Conservation (phyloP, 2,797 vertebrate genomes). For the Notamacropus eugenii region DNA sequence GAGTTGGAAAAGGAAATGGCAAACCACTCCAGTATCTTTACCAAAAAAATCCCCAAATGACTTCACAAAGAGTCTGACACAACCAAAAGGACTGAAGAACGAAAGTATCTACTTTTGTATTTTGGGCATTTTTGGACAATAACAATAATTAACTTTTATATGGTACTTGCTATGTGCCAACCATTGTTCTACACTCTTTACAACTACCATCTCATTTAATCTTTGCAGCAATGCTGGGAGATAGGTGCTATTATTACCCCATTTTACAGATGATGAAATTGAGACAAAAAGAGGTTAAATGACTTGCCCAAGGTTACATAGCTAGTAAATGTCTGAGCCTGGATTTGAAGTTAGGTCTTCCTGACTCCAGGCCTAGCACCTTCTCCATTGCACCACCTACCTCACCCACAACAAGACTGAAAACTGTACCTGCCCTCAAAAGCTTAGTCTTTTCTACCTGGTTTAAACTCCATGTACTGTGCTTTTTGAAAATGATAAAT, state of each 20-base stretch:
- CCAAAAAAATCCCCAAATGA: no score
- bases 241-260: not conserved
- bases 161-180: not conserved
- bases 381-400: not conserved
- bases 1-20: no score
- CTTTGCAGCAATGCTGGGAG: not conserved
- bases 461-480: not conserved
- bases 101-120: not conserved
- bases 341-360: not conserved
- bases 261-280: not conserved
- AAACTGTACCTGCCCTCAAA: not conserved
- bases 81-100: no score
- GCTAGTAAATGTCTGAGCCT: not conserved
- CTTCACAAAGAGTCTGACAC: no score
- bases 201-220: not conserved
- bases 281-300: not conserved
- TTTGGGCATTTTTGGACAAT: not conserved
- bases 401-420: not conserved
- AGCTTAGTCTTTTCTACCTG: not conserved
- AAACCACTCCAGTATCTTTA: no score
- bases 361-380: not conserved
- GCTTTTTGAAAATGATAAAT: not conserved
- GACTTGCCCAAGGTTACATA: not conserved
- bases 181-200: not conserved
- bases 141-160: not conserved